Percentiles rank a stretch among this genome's conserved stretches.
Evolutionary conservation across 2,888 invertebrate genomes (phyloP).

Genomic region (Eremobia ochroleuca): DNA sequence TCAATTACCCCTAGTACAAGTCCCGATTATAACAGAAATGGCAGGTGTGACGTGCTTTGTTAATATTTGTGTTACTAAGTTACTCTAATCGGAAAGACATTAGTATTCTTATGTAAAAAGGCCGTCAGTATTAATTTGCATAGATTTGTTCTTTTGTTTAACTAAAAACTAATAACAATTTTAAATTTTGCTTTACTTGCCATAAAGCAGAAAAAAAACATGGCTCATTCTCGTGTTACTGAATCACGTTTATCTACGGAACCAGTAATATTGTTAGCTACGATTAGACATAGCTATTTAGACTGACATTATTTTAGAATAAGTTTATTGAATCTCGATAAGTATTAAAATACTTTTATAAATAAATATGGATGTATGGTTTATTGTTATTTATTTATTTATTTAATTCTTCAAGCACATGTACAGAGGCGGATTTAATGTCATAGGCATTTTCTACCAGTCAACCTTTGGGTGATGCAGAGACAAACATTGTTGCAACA

Average conservation of each 20-base stretch:
- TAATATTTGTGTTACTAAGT: slow-evolving; percentile 20
- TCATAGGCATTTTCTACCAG: no score
- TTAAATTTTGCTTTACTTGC: slow-evolving; percentile 28
- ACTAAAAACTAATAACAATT: slow-evolving; percentile 16
- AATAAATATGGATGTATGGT: slow-evolving; percentile 67
- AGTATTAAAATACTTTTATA: slow-evolving; percentile 69
- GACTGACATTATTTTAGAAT: slow-evolving; percentile 76
- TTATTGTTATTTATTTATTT: slow-evolving; percentile 55
- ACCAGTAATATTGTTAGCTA: slow-evolving; percentile 51
- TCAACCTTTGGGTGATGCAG: no score
- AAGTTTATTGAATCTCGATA: slow-evolving; percentile 71
- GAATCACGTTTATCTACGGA: slow-evolving; percentile 16
- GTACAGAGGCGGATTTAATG: no score
- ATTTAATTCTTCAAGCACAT: no score
- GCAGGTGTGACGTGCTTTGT: slow-evolving; percentile 17
- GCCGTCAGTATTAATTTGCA: slow-evolving; percentile 57
- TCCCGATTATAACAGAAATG: slow-evolving; percentile 26
- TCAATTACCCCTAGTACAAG: slow-evolving; percentile 24
- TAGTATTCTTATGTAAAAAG: slow-evolving; percentile 35
- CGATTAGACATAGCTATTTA: slow-evolving; percentile 68
- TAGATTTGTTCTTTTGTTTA: slow-evolving; percentile 34
- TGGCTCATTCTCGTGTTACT: slow-evolving; percentile 16
- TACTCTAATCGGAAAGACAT: slow-evolving; percentile 11
- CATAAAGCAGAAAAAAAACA: slow-evolving; percentile 22
- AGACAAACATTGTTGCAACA: no score